Percentiles rank a stretch among this genome's conserved stretches.
Evolutionary conservation across 2,888 invertebrate genomes (phyloP).

Genomic region (Ichneumoninae sp.): DNA sequence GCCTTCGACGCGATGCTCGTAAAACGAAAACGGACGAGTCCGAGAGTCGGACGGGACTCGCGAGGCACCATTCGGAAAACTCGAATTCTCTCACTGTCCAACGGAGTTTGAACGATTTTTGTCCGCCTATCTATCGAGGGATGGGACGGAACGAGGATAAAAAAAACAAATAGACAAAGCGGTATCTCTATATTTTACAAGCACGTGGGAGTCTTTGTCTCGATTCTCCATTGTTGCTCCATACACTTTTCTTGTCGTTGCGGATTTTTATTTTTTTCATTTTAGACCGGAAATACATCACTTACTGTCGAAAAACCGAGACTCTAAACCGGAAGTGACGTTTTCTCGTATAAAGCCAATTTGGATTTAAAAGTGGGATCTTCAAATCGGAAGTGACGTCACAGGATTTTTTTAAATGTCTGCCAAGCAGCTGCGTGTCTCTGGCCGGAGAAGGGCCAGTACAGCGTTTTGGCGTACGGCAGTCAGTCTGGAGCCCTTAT

Average conservation of each 20-base stretch:
- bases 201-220: slow-evolving; percentile 45
- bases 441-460: not conserved
- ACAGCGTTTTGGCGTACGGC: not conserved
- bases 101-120: slow-evolving; percentile 41
- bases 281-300: not conserved
- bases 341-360: too few relatives aligned
- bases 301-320: too few relatives aligned
- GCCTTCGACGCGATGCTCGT: slow-evolving; percentile 60
- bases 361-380: not conserved
- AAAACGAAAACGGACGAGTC: slow-evolving; percentile 65
- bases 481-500: not conserved
- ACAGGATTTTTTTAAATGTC: too few relatives aligned
- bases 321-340: too few relatives aligned
- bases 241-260: slow-evolving; percentile 10
- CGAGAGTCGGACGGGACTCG: slow-evolving; percentile 55
- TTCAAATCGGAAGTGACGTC: not conserved
- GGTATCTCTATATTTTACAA: slow-evolving; percentile 44
- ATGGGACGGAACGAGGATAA: slow-evolving; percentile 34
- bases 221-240: slow-evolving; percentile 43
- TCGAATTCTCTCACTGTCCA: slow-evolving; percentile 50
- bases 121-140: slow-evolving; percentile 50
- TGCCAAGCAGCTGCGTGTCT: not conserved
- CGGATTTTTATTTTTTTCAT: not conserved
- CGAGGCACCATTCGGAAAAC: slow-evolving; percentile 41
- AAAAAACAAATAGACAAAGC: slow-evolving; percentile 23